phyloP scores from a whole-genome alignment of 2,113 vertebrate species.

The Girardinichthys multiradiatus region DNA sequence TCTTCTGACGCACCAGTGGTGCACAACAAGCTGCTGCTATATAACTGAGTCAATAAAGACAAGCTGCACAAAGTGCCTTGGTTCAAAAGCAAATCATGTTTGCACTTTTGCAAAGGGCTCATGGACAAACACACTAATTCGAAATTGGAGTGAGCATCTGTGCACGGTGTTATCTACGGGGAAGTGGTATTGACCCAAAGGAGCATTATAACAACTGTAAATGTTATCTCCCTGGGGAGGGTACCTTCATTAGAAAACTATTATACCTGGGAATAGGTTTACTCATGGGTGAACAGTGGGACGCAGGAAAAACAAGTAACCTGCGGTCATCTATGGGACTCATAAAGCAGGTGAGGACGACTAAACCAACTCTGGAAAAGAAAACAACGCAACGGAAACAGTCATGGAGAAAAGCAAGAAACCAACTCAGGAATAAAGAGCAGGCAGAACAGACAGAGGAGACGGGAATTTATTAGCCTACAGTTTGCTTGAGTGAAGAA shows the following conservation, averaged over 20 bases:
- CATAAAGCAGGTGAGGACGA: slow-evolving; percentile 10
- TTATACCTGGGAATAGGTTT: slow-evolving; percentile 45
- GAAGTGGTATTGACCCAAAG: slow-evolving; percentile 54
- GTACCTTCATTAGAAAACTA: slow-evolving; percentile 66
- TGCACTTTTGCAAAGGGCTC: slow-evolving; percentile 47
- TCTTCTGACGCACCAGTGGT: slow-evolving; percentile 1
- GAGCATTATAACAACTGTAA: slow-evolving; percentile 55
- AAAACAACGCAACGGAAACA: background rate
- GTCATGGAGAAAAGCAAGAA: background rate
- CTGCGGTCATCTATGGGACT: slow-evolving; percentile 18
- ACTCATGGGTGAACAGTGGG: slow-evolving; percentile 44
- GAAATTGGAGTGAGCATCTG: slow-evolving; percentile 26
- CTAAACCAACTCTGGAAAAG: slow-evolving; percentile 8
- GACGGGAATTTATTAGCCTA: slow-evolving; percentile 92
- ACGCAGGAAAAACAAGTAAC: slow-evolving; percentile 63
- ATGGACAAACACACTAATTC: slow-evolving; percentile 39
- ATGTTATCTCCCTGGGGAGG: slow-evolving; percentile 44
- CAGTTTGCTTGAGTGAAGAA: slow-evolving; percentile 82
- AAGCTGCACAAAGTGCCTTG: slow-evolving; percentile 12
- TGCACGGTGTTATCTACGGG: slow-evolving; percentile 46
- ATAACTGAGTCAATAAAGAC: slow-evolving; percentile 25
- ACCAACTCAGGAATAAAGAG: slow-evolving; percentile 8
- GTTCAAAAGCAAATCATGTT: slow-evolving; percentile 9
- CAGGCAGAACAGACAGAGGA: slow-evolving; percentile 56
- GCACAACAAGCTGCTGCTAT: slow-evolving; percentile 6